Conservation (phyloP, 2,113 vertebrate genomes). For the Oenanthe melanoleuca region DNA sequence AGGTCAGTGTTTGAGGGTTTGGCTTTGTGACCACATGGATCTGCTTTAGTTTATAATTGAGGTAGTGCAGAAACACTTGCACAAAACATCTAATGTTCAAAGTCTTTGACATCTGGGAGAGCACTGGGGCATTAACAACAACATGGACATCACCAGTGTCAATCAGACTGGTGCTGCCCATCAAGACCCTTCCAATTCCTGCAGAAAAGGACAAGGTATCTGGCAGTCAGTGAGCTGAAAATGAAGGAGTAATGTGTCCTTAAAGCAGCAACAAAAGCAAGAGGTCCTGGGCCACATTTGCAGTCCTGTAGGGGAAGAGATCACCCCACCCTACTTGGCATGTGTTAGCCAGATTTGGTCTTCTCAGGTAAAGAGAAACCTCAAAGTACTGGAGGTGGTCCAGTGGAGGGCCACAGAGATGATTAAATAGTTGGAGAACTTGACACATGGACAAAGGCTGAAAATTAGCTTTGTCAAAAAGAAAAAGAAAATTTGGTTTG, state of each 20-base stretch:
- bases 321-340: fast-evolving
- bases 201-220: neutral
- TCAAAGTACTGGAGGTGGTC: neutral
- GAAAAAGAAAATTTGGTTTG: neutral
- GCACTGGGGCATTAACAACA: neutral
- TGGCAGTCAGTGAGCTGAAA: neutral
- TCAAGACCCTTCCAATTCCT: neutral
- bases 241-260: neutral
- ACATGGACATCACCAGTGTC: neutral
- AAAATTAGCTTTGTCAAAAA: neutral
- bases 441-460: neutral
- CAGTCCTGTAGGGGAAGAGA: neutral
- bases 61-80: neutral
- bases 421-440: neutral
- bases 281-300: neutral
- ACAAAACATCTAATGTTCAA: neutral
- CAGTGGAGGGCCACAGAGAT: fast-evolving
- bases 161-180: neutral
- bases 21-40: neutral
- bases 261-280: neutral
- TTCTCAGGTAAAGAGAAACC: neutral
- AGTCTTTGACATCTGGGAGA: neutral
- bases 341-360: neutral
- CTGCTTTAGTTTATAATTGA: neutral
- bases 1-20: neutral